These are phyloP conservation scores for Habropoda laboriosa DNA, from an alignment of 1,140 invertebrate genomes.

Conservation along the genomic window DNA sequence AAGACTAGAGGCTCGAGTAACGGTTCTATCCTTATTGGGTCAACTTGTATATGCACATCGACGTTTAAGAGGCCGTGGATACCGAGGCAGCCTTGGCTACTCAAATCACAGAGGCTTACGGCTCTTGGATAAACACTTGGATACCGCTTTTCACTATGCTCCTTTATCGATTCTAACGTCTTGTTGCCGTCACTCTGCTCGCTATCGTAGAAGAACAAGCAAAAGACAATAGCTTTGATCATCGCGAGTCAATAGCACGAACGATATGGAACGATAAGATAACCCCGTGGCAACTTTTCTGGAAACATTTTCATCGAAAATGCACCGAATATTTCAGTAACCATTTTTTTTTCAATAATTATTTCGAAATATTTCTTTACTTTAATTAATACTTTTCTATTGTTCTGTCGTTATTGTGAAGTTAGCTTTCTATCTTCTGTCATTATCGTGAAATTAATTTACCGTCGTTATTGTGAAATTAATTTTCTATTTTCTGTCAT, in stretches of 20 bases:
- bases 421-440: too few species aligned
- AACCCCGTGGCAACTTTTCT: neutral
- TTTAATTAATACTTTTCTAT: too few species aligned
- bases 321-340: neutral
- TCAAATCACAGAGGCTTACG: slow-evolving; percentile 66
- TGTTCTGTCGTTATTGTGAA: too few species aligned
- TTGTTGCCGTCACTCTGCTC: slow-evolving; percentile 32
- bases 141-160: slow-evolving; percentile 57
- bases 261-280: neutral
- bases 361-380: too few species aligned
- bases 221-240: slow-evolving; percentile 26
- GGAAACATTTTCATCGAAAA: neutral
- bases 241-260: slow-evolving; percentile 24
- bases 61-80: slow-evolving; percentile 65
- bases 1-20: slow-evolving; percentile 18
- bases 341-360: neutral
- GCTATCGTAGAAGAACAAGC: slow-evolving; percentile 21
- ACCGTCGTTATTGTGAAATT: too few species aligned
- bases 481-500: too few species aligned
- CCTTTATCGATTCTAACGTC: slow-evolving; percentile 61
- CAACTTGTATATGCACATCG: slow-evolving; percentile 66
- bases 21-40: slow-evolving; percentile 61
- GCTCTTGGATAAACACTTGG: slow-evolving; percentile 66
- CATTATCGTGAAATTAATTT: too few species aligned
- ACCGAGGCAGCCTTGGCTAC: slow-evolving; percentile 57